phyloP scores from a whole-genome alignment of 1,140 invertebrate species.

The Bombus waltoni region DNA sequence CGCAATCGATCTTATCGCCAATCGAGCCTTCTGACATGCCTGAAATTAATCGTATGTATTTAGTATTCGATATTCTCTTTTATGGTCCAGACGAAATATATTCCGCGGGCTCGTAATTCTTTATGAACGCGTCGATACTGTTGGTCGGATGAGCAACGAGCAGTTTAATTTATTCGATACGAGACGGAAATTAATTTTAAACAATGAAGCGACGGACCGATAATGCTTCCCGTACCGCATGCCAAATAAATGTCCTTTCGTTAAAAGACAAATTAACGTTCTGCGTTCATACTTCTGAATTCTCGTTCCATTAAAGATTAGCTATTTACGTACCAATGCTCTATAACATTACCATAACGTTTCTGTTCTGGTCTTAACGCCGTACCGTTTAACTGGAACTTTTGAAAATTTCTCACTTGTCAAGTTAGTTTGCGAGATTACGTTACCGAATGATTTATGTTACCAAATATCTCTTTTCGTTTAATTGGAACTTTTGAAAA shows the following conservation, averaged over 20 bases:
- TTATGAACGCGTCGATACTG: background rate
- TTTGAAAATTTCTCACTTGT: no score
- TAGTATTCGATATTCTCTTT: background rate
- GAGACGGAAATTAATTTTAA: slow-evolving; percentile 57
- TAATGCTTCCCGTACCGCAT: slow-evolving; percentile 35
- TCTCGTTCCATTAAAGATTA: no score
- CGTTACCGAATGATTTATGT: no score
- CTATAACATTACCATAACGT: no score
- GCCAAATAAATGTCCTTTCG: slow-evolving; percentile 18
- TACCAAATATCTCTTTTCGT: no score
- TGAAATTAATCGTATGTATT: no score
- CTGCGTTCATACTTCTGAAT: background rate
- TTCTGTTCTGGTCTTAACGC: no score
- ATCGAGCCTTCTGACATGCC: slow-evolving; percentile 11
- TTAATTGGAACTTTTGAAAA: no score
- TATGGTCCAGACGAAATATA: background rate
- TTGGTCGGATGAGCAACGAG: background rate
- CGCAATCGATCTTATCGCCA: background rate
- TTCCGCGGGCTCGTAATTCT: background rate
- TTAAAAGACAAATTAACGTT: slow-evolving; percentile 25
- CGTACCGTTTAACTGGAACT: no score
- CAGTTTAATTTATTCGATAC: slow-evolving; percentile 55
- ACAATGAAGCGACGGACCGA: slow-evolving; percentile 33
- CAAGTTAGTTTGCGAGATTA: no score
- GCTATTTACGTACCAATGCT: no score